Evolutionary conservation across 2,113 vertebrate genomes (phyloP).

Genomic region (Paraplagusia blochii): DNA sequence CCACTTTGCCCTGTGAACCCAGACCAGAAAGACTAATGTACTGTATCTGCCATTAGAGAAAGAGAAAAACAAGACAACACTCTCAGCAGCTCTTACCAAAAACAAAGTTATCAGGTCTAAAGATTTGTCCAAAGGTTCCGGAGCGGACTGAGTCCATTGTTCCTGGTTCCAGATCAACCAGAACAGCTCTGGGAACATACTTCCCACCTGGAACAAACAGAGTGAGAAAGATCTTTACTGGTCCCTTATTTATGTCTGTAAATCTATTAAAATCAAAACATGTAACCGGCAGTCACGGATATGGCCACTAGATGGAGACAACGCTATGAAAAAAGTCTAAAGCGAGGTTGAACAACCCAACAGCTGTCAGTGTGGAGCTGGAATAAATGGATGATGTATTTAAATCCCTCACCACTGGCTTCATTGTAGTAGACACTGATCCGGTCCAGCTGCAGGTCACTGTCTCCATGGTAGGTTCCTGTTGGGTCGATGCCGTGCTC

Average conservation of each 20-base stretch:
- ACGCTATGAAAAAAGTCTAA: no score
- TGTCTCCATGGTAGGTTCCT: constrained; percentile 79
- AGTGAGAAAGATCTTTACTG: background rate
- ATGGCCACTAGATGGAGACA: no score
- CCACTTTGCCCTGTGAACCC: constrained; percentile 79
- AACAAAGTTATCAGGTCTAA: constrained; percentile 81
- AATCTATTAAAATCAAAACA: background rate
- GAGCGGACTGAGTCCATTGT: constrained; percentile 86
- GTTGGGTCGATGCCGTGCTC: constrained; percentile 86
- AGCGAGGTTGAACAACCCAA: no score
- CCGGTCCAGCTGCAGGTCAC: constrained; percentile 80
- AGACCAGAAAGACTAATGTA: no score
- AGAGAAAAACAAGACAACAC: background rate
- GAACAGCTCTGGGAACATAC: constrained; percentile 78
- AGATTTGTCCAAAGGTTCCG: constrained; percentile 71
- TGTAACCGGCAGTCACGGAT: constrained; percentile 6
- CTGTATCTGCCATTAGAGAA: no score
- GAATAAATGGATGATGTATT: background rate
- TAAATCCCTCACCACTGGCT: constrained; percentile 73
- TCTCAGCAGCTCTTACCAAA: constrained; percentile 69
- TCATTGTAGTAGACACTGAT: constrained; percentile 87
- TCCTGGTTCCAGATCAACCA: constrained; percentile 82
- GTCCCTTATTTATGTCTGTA: no score
- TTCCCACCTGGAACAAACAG: constrained; percentile 74
- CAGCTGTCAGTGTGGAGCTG: no score